A percentile compares a stretch with the other conserved stretches of the same genome.
Evolutionary conservation across 2,888 invertebrate genomes (phyloP).

Genomic region (Epistrophe grossulariae): DNA sequence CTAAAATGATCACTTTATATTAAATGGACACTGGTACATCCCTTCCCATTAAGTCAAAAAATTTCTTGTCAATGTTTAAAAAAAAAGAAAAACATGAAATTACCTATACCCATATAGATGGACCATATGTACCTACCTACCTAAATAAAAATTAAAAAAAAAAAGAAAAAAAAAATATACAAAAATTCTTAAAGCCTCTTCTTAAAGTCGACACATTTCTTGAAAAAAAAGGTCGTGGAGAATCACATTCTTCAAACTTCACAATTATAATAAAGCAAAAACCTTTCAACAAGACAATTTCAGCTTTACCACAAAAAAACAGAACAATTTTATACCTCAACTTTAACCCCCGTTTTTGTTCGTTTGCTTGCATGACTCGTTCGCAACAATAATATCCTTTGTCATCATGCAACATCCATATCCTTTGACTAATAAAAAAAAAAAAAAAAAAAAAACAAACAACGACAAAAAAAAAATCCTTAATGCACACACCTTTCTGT

Average conservation of each 20-base stretch:
- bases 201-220: conserved; percentile 14
- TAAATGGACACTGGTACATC: too few relatives aligned
- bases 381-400: conserved; percentile 51
- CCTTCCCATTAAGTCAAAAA: too few relatives aligned
- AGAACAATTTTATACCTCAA: not conserved
- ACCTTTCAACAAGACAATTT: conserved; percentile 14
- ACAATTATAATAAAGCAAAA: not conserved
- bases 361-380: not conserved
- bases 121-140: too few relatives aligned
- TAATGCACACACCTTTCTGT: conserved; percentile 65
- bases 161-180: too few relatives aligned
- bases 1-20: too few relatives aligned
- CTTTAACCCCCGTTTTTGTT: conserved; percentile 12
- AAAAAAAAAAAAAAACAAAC: not conserved
- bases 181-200: not conserved
- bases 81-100: too few relatives aligned
- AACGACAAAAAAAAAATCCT: conserved; percentile 30
- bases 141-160: too few relatives aligned
- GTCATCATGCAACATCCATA: conserved; percentile 36
- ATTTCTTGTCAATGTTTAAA: too few relatives aligned
- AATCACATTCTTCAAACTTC: not conserved
- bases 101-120: too few relatives aligned
- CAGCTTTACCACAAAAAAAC: conserved; percentile 15
- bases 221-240: not conserved
- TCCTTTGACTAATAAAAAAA: conserved; percentile 49